Percentiles rank a stretch among this genome's conserved stretches.
phyloP scores from a whole-genome alignment of 2,888 invertebrate species.

The Alcis repandata region DNA sequence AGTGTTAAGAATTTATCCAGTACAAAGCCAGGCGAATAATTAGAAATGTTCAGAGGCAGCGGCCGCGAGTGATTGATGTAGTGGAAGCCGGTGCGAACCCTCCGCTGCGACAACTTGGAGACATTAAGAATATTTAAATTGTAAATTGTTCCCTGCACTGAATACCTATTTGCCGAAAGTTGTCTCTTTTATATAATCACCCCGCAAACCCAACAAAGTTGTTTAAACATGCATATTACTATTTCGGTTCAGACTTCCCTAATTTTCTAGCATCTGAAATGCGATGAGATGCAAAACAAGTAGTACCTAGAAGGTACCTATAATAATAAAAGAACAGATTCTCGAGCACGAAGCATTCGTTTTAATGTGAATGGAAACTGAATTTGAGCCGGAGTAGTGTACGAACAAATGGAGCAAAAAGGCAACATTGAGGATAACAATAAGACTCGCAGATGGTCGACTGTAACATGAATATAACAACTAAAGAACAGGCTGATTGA shows the following conservation, averaged over 20 bases:
- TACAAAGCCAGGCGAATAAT: conserved; percentile 79
- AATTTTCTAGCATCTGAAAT: conserved; percentile 25
- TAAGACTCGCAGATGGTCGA: conserved; percentile 74
- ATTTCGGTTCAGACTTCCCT: conserved; percentile 31
- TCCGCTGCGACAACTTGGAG: conserved; percentile 78
- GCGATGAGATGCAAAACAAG: conserved; percentile 11
- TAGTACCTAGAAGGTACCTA: neutral
- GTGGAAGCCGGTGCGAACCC: conserved; percentile 75
- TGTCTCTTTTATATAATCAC: conserved; percentile 68
- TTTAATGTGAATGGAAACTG: conserved; percentile 45
- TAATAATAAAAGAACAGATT: neutral
- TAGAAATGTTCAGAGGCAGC: conserved; percentile 84
- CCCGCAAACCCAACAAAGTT: conserved; percentile 49
- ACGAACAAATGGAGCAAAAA: conserved; percentile 69
- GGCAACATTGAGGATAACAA: conserved; percentile 73
- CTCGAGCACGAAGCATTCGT: conserved; percentile 30
- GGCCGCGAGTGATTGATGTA: conserved; percentile 86
- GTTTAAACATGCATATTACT: conserved; percentile 42
- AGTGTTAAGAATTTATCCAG: conserved; percentile 64
- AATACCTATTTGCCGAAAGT: conserved; percentile 82
- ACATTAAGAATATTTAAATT: conserved; percentile 87
- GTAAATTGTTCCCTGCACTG: conserved; percentile 85
- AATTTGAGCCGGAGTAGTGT: conserved; percentile 46
- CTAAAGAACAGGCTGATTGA: conserved; percentile 85
- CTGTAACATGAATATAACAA: conserved; percentile 84